Conservation (phyloP, 2,797 vertebrate species). For the Acanthis flammea region DNA sequence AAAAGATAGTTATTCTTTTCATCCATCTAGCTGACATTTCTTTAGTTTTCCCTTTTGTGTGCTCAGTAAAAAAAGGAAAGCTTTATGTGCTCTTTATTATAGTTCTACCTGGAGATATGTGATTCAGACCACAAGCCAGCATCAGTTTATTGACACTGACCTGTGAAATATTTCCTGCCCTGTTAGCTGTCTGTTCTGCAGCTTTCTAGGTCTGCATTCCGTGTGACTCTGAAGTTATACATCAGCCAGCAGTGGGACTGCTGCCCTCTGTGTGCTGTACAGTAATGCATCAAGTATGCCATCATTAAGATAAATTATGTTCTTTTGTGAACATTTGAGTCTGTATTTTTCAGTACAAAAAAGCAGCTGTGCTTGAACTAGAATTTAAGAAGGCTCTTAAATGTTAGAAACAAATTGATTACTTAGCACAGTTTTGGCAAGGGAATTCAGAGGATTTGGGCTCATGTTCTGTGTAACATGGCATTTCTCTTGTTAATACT, state of each 20-base stretch:
- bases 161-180: conserved; percentile 12
- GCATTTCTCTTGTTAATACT: background rate
- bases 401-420: conserved; percentile 10
- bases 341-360: conserved; percentile 37
- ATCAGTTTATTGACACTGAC: conserved; percentile 29
- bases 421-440: conserved; percentile 20
- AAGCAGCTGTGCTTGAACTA: conserved; percentile 12
- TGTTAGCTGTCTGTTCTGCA: conserved; percentile 37
- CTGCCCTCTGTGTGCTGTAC: background rate
- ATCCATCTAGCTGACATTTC: background rate
- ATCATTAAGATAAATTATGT: conserved; percentile 58
- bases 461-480: background rate
- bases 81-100: conserved; percentile 19
- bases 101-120: background rate
- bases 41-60: conserved; percentile 20
- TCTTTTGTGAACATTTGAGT: conserved; percentile 21
- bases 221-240: conserved; percentile 41
- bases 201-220: conserved; percentile 38
- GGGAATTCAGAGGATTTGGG: background rate
- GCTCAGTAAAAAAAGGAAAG: background rate
- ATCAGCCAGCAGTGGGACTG: conserved; percentile 31
- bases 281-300: conserved; percentile 38
- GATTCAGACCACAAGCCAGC: background rate
- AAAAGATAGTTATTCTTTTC: conserved; percentile 14
- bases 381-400: conserved; percentile 3